A percentile compares a stretch with the other conserved stretches of the same genome.
Conservation (phyloP, 2,113 vertebrate species). For the Morone saxatilis region DNA sequence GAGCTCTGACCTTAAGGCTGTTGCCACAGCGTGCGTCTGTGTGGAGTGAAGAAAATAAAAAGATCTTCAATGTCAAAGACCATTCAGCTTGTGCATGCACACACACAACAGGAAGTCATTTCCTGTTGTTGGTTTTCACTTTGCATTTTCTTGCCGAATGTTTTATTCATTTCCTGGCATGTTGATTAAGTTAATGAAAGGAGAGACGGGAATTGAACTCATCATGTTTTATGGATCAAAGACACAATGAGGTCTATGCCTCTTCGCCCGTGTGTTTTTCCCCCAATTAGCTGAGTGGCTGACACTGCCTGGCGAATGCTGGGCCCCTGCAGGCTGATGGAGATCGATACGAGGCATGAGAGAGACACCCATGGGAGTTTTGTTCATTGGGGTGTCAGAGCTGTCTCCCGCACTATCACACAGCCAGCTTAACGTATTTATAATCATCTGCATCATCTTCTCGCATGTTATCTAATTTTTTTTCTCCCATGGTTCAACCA, state of each 20-base stretch:
- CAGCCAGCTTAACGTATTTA: slow-evolving; percentile 5
- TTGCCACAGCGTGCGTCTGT: background rate
- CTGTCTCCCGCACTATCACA: background rate
- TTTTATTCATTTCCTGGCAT: slow-evolving; percentile 62
- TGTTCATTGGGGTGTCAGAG: slow-evolving; percentile 32
- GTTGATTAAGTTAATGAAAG: slow-evolving; percentile 68
- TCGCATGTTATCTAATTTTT: background rate
- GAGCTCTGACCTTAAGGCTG: slow-evolving; percentile 1
- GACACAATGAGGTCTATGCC: slow-evolving; percentile 60
- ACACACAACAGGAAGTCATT: slow-evolving; percentile 18
- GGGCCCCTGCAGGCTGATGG: slow-evolving; percentile 9
- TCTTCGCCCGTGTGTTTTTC: slow-evolving; percentile 40
- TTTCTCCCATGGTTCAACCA: slow-evolving; percentile 8
- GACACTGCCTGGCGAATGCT: slow-evolving; percentile 17
- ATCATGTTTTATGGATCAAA: slow-evolving; percentile 79
- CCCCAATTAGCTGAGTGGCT: slow-evolving; percentile 59
- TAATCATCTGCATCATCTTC: background rate
- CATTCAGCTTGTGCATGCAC: background rate
- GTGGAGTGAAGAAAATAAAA: background rate
- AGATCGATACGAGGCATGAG: slow-evolving; percentile 29
- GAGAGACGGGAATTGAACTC: slow-evolving; percentile 38
- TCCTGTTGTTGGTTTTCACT: slow-evolving; percentile 46
- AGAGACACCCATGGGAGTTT: slow-evolving; percentile 17
- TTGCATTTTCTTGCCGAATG: slow-evolving; percentile 43
- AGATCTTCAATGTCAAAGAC: slow-evolving; percentile 13